A percentile compares a stretch with the other conserved stretches of the same genome.
Conservation (phyloP, 2,888 invertebrate species). For the Acleris cristana region DNA sequence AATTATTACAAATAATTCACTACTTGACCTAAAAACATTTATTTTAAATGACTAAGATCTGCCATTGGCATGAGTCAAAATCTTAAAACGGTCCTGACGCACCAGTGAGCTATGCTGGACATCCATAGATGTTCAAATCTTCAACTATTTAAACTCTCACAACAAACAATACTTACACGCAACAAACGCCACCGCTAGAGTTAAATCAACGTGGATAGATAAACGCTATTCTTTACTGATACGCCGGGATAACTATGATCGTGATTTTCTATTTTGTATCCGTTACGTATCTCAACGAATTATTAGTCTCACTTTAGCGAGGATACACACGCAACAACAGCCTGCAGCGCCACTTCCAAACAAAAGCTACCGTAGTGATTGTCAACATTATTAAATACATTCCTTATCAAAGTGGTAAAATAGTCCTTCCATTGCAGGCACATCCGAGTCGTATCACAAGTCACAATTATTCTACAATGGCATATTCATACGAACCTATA, state of each 20-base stretch:
- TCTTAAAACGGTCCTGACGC: too few species aligned
- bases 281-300: too few species aligned
- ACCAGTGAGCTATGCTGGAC: background rate
- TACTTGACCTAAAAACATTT: too few species aligned
- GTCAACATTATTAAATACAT: background rate
- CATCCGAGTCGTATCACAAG: constrained; percentile 60
- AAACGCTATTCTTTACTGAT: too few species aligned
- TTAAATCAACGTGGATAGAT: too few species aligned
- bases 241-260: too few species aligned
- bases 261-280: too few species aligned
- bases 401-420: constrained; percentile 3
- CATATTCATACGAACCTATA: constrained; percentile 53
- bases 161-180: constrained; percentile 8
- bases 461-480: constrained; percentile 54
- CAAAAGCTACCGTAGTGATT: background rate
- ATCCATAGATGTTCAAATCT: background rate
- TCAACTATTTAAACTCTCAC: constrained; percentile 6
- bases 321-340: too few species aligned
- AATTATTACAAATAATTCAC: too few species aligned
- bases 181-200: constrained; percentile 2
- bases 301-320: too few species aligned
- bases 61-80: too few species aligned
- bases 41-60: too few species aligned
- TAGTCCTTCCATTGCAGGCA: constrained; percentile 13
- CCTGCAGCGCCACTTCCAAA: background rate